Conservation (phyloP, 2,797 vertebrate species). For the Oryzias dopingdopingensis region DNA sequence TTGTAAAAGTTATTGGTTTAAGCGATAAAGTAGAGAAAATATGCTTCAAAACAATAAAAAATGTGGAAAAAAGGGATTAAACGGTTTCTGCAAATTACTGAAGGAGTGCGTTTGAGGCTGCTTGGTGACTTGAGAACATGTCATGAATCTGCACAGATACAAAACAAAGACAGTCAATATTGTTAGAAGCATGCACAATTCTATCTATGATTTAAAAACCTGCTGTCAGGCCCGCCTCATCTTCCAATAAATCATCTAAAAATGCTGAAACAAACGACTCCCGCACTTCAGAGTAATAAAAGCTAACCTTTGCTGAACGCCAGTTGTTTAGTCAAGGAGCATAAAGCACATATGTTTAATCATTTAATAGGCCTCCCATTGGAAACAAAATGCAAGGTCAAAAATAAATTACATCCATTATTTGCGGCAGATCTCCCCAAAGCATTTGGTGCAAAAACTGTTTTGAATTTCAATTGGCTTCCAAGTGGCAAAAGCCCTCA, state of each 20-base stretch:
- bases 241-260: conserved; percentile 5
- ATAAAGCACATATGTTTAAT: conserved; percentile 75
- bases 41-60: conserved; percentile 1
- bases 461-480: conserved; percentile 87
- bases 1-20: neutral
- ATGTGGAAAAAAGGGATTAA: conserved; percentile 2
- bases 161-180: conserved; percentile 43
- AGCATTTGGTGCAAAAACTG: conserved; percentile 80
- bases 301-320: conserved; percentile 32
- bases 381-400: conserved; percentile 74
- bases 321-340: conserved; percentile 58
- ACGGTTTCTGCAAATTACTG: neutral
- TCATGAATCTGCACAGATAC: conserved; percentile 42
- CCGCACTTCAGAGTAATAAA: conserved; percentile 19
- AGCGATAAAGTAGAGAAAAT: neutral
- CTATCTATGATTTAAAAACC: neutral
- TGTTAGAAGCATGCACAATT: conserved; percentile 1
- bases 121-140: conserved; percentile 42
- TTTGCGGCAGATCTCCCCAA: conserved; percentile 80
- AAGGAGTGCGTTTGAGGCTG: conserved; percentile 27
- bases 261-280: conserved; percentile 1
- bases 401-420: conserved; percentile 85
- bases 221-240: neutral
- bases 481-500: conserved; percentile 83
- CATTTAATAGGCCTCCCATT: conserved; percentile 68